A percentile compares a stretch with the other conserved stretches of the same genome.
These are phyloP conservation scores for Polydesmus complanatus DNA, from an alignment of 2,888 invertebrate species.

Conservation along the genomic window DNA sequence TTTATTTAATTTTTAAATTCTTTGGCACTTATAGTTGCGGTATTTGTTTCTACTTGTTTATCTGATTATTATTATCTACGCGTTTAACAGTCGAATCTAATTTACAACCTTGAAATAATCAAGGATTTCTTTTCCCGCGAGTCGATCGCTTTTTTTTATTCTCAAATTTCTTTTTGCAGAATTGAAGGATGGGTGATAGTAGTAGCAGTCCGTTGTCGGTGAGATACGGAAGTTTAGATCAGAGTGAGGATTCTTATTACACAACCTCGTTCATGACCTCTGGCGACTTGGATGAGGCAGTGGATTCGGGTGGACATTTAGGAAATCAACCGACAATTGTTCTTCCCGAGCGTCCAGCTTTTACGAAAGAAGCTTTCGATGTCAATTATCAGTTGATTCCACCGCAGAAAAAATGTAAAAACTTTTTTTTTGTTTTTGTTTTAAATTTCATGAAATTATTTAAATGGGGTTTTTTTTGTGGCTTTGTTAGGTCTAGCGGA, in stretches of 20 bases:
- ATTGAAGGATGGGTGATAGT: too few relatives aligned
- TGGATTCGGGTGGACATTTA: background rate
- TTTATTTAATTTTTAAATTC: too few relatives aligned
- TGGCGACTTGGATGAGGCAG: background rate
- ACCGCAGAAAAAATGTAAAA: constrained; percentile 5
- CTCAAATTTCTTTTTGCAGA: too few relatives aligned
- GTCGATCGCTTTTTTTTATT: too few relatives aligned
- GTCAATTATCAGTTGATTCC: constrained; percentile 9
- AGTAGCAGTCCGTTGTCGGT: background rate
- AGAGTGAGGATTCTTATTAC: background rate
- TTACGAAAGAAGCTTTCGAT: constrained; percentile 9
- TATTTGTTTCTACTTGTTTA: too few relatives aligned
- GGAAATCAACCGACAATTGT: constrained; percentile 4
- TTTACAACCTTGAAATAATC: too few relatives aligned
- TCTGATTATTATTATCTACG: too few relatives aligned
- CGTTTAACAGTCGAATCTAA: too few relatives aligned
- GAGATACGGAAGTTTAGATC: background rate
- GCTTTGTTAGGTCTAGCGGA: background rate
- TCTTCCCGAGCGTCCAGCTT: constrained; percentile 13
- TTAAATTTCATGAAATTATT: background rate
- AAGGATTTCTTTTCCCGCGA: too few relatives aligned
- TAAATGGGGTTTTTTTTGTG: background rate
- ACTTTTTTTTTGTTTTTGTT: too few relatives aligned
- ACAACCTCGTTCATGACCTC: background rate
- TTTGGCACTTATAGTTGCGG: too few relatives aligned